Evolutionary conservation across 2,113 vertebrate genomes (phyloP).

Genomic region (Antechinus stuartii): DNA sequence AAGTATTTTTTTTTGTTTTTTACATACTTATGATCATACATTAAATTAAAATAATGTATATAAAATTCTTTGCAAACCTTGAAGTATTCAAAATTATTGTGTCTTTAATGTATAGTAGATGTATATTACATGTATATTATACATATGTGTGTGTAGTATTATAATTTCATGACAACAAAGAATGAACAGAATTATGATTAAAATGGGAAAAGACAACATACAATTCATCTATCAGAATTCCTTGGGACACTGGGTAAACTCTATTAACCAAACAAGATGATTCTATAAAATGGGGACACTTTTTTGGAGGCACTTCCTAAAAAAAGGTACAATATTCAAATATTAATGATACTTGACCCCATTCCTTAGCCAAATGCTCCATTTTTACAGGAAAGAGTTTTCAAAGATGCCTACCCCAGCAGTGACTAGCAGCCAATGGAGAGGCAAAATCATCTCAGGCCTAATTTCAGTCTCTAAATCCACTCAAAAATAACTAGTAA

Average conservation of each 20-base stretch:
- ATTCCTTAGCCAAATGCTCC: conserved; percentile 68
- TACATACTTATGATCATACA: not conserved
- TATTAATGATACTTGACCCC: conserved; percentile 46
- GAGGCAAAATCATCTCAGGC: not conserved
- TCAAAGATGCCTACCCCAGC: not conserved
- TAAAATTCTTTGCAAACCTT: not conserved
- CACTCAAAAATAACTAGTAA: not conserved
- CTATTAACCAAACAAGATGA: not conserved
- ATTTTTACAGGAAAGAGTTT: conserved; percentile 58
- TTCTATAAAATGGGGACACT: conserved; percentile 46
- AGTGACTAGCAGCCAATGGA: not conserved
- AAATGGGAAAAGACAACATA: not conserved
- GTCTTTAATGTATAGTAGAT: not conserved
- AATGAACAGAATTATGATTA: not conserved
- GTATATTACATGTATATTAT: not conserved
- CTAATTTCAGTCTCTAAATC: not conserved
- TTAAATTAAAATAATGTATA: not conserved
- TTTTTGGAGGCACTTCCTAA: not conserved
- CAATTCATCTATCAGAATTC: not conserved
- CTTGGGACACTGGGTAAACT: not conserved
- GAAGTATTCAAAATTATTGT: not conserved
- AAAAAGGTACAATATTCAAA: conserved; percentile 47
- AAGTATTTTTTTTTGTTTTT: not conserved
- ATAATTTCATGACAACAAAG: not conserved
- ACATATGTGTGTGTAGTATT: not conserved